A percentile compares a stretch with the other conserved stretches of the same genome.
Evolutionary conservation across 2,888 invertebrate genomes (phyloP).

Genomic region (Ichneumon xanthorius): DNA sequence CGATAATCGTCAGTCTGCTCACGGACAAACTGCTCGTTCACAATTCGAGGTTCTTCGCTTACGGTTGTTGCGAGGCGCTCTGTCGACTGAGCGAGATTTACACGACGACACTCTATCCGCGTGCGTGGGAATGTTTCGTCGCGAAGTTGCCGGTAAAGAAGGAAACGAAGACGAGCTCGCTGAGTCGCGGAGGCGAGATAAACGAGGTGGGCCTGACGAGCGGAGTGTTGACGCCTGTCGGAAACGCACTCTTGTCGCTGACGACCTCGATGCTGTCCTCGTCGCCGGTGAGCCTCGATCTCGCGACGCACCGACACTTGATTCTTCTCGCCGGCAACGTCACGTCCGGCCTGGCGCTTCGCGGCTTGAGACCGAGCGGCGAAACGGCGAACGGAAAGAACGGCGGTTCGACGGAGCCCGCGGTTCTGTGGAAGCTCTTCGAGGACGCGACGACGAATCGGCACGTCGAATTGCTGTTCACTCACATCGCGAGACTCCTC

Average conservation of each 20-base stretch:
- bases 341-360: constrained; percentile 80
- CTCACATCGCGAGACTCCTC: constrained; percentile 89
- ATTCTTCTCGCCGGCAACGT: constrained; percentile 84
- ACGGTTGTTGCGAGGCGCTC: constrained; percentile 90
- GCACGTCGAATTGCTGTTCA: constrained; percentile 87
- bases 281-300: constrained; percentile 86
- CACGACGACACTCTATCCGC: constrained; percentile 89
- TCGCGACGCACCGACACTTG: constrained; percentile 84
- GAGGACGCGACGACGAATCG: constrained; percentile 82
- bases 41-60: constrained; percentile 89
- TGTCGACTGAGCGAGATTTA: constrained; percentile 88
- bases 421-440: constrained; percentile 77
- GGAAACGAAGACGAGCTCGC: constrained; percentile 69
- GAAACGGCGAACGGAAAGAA: constrained; percentile 73
- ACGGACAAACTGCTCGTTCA: constrained; percentile 87
- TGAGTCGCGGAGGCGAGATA: constrained; percentile 65
- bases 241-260: constrained; percentile 81
- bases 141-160: constrained; percentile 75
- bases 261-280: constrained; percentile 84
- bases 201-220: constrained; percentile 51
- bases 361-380: constrained; percentile 84
- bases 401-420: constrained; percentile 31
- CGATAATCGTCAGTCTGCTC: constrained; percentile 86
- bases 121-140: constrained; percentile 88
- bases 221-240: constrained; percentile 69